Evolutionary conservation across 2,797 vertebrate species (phyloP).

Genomic region (Sebastes diaconus): DNA sequence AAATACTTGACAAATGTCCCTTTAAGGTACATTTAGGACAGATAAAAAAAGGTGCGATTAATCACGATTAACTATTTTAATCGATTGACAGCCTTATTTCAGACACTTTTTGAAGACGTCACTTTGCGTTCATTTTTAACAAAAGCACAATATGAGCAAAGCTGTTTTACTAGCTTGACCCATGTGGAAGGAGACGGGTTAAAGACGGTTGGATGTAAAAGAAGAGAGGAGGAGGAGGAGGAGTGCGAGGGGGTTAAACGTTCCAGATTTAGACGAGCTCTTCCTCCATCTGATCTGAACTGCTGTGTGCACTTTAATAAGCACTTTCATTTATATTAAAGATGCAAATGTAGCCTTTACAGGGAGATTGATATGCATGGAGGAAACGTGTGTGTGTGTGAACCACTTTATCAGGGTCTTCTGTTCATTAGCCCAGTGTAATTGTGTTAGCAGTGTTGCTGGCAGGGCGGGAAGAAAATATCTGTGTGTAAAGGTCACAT

Average conservation of each 20-base stretch:
- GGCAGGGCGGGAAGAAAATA: constrained; percentile 72
- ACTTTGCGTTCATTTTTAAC: background rate
- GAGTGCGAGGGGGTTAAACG: constrained; percentile 57
- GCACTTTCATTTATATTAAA: constrained; percentile 85
- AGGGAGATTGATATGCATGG: constrained; percentile 79
- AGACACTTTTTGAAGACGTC: background rate
- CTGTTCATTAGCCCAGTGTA: constrained; percentile 84
- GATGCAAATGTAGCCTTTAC: constrained; percentile 88
- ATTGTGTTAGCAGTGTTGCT: constrained; percentile 84
- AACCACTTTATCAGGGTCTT: constrained; percentile 67
- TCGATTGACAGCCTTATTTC: background rate
- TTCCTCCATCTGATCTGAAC: constrained; percentile 67
- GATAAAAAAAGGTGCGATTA: no score
- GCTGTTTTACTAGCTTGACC: constrained; percentile 1
- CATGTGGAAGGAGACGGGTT: background rate
- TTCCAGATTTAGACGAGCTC: constrained; percentile 61
- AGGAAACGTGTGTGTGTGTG: constrained; percentile 33
- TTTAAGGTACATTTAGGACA: no score
- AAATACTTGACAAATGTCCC: no score
- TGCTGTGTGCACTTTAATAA: constrained; percentile 79
- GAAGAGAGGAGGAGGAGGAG: background rate
- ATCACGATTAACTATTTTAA: no score
- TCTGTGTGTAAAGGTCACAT: constrained; percentile 82
- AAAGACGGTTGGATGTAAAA: constrained; percentile 22
- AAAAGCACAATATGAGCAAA: background rate